These are phyloP conservation scores for Momotus momota DNA, from an alignment of 2,797 vertebrate genomes.

Conservation along the genomic window DNA sequence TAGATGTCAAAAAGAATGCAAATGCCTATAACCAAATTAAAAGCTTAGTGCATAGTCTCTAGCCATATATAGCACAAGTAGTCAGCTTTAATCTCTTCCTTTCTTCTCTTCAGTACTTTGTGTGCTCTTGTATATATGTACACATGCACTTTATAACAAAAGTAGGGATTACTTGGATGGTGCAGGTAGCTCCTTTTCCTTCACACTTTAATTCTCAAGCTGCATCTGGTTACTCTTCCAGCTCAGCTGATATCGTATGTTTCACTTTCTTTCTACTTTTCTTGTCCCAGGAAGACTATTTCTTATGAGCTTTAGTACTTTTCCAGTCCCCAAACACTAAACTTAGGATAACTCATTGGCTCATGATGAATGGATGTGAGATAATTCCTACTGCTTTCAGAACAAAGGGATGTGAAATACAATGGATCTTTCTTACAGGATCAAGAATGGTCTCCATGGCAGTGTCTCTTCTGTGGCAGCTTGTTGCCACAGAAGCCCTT, in stretches of 20 bases:
- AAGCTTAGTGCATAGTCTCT: background rate
- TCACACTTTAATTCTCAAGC: background rate
- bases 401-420: slow-evolving; percentile 65
- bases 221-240: background rate
- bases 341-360: slow-evolving; percentile 21
- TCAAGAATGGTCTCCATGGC: slow-evolving; percentile 69
- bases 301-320: background rate
- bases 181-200: background rate
- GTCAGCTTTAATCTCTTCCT: background rate
- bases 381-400: slow-evolving; percentile 60
- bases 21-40: background rate
- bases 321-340: background rate
- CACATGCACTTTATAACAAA: background rate
- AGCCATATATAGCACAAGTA: background rate
- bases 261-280: background rate
- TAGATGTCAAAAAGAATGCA: background rate
- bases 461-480: slow-evolving; percentile 64
- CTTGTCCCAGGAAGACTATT: background rate
- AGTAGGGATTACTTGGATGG: background rate
- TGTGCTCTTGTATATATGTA: background rate
- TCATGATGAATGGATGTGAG: slow-evolving; percentile 44
- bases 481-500: slow-evolving; percentile 67
- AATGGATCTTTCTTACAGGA: slow-evolving; percentile 64
- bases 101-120: background rate
- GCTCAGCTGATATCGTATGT: background rate